phyloP scores from a whole-genome alignment of 2,797 vertebrate genomes.

The Cuniculus paca region DNA sequence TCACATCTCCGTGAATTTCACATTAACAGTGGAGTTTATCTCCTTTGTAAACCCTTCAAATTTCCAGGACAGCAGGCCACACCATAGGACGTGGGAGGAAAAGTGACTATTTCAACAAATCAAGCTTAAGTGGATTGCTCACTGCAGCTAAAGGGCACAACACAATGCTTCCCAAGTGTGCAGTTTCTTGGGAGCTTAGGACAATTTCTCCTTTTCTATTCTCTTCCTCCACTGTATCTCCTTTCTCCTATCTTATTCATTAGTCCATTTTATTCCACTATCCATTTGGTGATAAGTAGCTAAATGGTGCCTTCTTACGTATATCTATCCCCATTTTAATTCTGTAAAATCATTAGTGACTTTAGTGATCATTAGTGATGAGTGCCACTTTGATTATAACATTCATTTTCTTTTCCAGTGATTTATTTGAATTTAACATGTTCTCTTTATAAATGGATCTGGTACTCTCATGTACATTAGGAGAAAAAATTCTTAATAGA shows the following conservation, averaged over 20 bases:
- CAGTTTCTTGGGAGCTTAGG: background rate
- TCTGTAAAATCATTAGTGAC: background rate
- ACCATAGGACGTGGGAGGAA: conserved; percentile 1
- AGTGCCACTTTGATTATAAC: background rate
- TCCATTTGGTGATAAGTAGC: background rate
- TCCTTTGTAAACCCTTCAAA: conserved; percentile 9
- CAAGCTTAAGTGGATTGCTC: background rate
- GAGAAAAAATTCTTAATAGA: conserved; percentile 34
- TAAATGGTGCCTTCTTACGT: background rate
- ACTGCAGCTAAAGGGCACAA: background rate
- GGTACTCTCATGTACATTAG: background rate
- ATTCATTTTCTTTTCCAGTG: background rate
- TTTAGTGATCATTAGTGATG: background rate
- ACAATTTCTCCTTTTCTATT: background rate
- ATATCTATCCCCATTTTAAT: background rate
- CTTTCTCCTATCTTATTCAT: background rate
- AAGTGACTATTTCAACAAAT: conserved; percentile 51
- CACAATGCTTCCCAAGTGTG: background rate
- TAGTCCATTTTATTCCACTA: background rate
- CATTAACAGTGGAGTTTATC: background rate
- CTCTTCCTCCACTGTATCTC: background rate
- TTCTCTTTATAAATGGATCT: background rate
- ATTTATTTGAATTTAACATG: background rate
- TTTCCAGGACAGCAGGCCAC: background rate
- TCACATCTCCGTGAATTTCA: conserved; percentile 49